Base-by-base conservation (phyloP, 2,113 vertebrate genomes). In the Orthonyx spaldingii region DNA sequence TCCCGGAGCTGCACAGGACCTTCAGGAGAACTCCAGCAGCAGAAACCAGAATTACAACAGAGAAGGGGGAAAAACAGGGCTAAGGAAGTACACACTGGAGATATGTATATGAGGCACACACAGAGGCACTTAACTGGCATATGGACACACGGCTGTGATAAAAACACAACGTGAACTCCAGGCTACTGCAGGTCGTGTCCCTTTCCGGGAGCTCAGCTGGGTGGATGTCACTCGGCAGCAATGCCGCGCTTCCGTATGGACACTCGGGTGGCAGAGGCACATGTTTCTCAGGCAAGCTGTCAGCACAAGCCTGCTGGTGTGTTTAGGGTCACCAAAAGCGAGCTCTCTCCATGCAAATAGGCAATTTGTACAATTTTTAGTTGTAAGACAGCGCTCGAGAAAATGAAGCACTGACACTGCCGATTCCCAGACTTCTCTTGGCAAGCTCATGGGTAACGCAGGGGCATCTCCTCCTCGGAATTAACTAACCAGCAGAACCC, bases 301-400 rank as follows among this genome's bases (percentile, higher is more conserved):
- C 95, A 88, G 17, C 78, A 42, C 42, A 6, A 52, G 57, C 23
- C 82, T 65, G 77, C 77, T 33, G 7, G 14, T 11, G 47, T 7
- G 39, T 4, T 5, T 8, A 20, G 78, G 88, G 94, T 33, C 81
- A 65, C 65, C 21, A 6, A 10, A 32, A 66, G 47, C 0, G 4
- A 79, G 27, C 27, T 12, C 65, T 66, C 60, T 11, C 10, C 56
- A 79, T 22, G 30, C 27, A 69, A 63, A 64, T 0, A 39, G 46
- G 68, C 68, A 35, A 63, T 21, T n/a, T 37, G 77, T 26, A 39
- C 63, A 4, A 8, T 16, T 70, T 88, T 53, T 4, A 83, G 64
- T 47, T 17, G 0, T 7, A 57, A 49, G 68, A 41, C 79, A 76
- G 30, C 0, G 0, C 64, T 70, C 0, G 1, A 28, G 12, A 37